Conservation (phyloP, 1,140 invertebrate species). For the Formica exsecta region DNA sequence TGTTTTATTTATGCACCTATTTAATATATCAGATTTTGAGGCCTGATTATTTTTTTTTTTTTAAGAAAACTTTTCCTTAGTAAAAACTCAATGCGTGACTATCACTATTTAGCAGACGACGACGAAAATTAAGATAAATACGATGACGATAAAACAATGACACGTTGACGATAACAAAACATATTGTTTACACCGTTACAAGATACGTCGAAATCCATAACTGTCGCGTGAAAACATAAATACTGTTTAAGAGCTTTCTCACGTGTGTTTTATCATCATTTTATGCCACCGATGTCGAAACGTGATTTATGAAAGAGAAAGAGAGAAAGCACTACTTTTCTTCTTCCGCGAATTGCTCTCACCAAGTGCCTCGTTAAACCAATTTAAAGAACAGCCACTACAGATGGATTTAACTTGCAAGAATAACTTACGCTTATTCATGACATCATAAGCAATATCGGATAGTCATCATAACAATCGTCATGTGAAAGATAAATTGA, state of each 20-base stretch:
- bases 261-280: not conserved
- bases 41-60: too few relatives aligned
- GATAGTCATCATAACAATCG: not conserved
- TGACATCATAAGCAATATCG: not conserved
- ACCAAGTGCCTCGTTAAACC: not conserved
- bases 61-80: too few relatives aligned
- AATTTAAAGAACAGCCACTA: constrained; percentile 10
- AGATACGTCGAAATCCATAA: not conserved
- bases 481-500: too few relatives aligned
- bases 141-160: not conserved
- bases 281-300: not conserved
- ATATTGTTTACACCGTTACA: not conserved
- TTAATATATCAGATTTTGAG: too few relatives aligned
- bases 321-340: not conserved
- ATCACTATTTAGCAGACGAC: too few relatives aligned
- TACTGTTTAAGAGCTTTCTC: not conserved
- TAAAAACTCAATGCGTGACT: too few relatives aligned
- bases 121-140: not conserved
- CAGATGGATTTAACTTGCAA: not conserved
- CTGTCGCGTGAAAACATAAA: not conserved
- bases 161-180: not conserved
- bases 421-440: too few relatives aligned
- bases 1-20: too few relatives aligned
- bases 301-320: not conserved
- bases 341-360: constrained; percentile 5